Evolutionary conservation across 2,888 invertebrate genomes (phyloP).

Genomic region (Leucozona laternaria): DNA sequence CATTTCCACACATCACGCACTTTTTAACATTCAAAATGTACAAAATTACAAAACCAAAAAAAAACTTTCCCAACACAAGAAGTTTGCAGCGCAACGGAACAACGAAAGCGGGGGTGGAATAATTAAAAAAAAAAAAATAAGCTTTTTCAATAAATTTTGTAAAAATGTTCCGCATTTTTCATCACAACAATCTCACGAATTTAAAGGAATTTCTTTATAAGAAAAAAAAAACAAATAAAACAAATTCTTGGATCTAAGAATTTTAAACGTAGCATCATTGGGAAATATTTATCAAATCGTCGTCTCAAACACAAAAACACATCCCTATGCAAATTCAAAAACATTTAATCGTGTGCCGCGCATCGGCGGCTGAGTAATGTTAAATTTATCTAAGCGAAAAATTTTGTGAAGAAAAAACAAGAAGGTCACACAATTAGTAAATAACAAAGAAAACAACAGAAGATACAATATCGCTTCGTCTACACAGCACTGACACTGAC

Average conservation of each 20-base stretch:
- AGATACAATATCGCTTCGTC: conserved; percentile 32
- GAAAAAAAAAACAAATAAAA: not conserved
- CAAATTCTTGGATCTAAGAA: conserved; percentile 1
- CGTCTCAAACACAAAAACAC: not conserved
- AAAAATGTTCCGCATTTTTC: conserved; percentile 30
- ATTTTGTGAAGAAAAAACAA: conserved; percentile 9
- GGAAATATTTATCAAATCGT: not conserved
- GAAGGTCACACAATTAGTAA: conserved; percentile 57
- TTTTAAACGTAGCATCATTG: not conserved
- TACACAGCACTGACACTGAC: conserved; percentile 53
- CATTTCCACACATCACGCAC: conserved; percentile 24
- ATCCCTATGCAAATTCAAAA: not conserved
- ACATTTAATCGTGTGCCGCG: not conserved
- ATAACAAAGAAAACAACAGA: conserved; percentile 41
- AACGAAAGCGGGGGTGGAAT: not conserved
- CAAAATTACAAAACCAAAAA: not conserved
- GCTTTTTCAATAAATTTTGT: conserved; percentile 12
- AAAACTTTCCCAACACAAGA: conserved; percentile 1
- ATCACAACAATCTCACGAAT: not conserved
- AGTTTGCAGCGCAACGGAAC: not conserved
- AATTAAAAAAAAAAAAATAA: not conserved
- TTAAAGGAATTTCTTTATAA: not conserved
- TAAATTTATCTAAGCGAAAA: not conserved
- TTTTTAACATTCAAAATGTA: not conserved
- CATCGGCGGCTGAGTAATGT: conserved; percentile 11